A percentile compares a stretch with the other conserved stretches of the same genome.
Conservation (phyloP, 2,888 invertebrate species). For the Cephus pulcher region DNA sequence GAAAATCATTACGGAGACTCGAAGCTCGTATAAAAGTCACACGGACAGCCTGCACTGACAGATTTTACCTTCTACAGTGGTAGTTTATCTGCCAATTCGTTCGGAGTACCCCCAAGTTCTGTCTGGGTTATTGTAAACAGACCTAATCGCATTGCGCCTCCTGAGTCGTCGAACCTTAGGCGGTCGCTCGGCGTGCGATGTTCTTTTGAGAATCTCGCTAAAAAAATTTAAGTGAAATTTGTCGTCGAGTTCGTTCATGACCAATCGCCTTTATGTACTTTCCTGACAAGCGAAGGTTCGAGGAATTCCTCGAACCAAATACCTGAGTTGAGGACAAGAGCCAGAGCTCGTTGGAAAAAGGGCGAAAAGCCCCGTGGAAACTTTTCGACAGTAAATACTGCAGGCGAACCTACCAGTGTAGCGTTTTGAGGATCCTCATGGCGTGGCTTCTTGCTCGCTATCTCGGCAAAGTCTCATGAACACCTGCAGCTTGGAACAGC, state of each 20-base stretch:
- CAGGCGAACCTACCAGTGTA: conserved; percentile 60
- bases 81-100: not conserved
- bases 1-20: not conserved
- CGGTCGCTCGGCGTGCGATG: conserved; percentile 28
- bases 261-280: not conserved
- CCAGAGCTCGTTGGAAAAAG: not conserved
- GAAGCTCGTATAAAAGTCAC: not conserved
- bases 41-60: not conserved
- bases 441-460: conserved; percentile 46
- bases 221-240: conserved; percentile 36
- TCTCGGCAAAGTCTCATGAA: conserved; percentile 24
- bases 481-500: conserved; percentile 29
- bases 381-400: not conserved
- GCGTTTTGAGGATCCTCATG: conserved; percentile 66
- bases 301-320: not conserved
- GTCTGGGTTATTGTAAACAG: conserved; percentile 35
- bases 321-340: not conserved
- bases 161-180: conserved; percentile 53
- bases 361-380: not conserved
- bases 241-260: conserved; percentile 1
- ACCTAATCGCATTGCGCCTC: conserved; percentile 63
- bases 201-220: conserved; percentile 51
- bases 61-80: not conserved
- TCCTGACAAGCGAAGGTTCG: not conserved
- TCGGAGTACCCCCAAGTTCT: not conserved